Evolutionary conservation across 2,797 vertebrate species (phyloP).

Genomic region (Kryptopterus vitreolus): DNA sequence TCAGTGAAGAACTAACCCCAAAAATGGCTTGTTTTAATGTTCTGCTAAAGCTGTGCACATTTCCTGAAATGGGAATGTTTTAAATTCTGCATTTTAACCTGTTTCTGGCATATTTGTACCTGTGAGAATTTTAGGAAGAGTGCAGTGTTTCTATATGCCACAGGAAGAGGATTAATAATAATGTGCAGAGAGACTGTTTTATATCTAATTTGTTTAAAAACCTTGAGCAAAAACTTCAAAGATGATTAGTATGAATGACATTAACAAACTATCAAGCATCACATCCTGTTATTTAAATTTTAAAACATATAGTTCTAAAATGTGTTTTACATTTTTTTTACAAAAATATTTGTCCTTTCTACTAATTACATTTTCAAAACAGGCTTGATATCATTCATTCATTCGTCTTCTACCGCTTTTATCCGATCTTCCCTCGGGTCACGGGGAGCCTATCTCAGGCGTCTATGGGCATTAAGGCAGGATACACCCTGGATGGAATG

Average conservation of each 20-base stretch:
- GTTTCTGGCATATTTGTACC: not conserved
- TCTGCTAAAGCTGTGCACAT: no score
- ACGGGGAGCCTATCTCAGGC: no score
- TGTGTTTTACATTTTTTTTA: no score
- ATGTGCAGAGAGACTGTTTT: not conserved
- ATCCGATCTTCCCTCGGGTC: no score
- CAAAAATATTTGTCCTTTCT: not conserved
- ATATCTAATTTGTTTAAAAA: not conserved
- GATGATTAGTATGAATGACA: not conserved
- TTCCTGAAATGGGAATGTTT: not conserved
- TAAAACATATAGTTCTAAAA: not conserved
- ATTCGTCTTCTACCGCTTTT: no score
- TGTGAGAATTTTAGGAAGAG: not conserved
- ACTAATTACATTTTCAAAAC: no score
- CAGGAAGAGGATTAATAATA: not conserved
- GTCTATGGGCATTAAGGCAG: no score
- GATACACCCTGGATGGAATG: no score
- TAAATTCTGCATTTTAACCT: not conserved
- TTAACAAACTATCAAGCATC: not conserved
- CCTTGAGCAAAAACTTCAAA: not conserved
- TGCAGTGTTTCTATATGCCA: not conserved
- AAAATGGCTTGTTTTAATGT: not conserved
- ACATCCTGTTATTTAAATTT: not conserved
- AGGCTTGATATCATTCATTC: no score
- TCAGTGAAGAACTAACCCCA: not conserved